Base-by-base conservation (phyloP, 1,140 invertebrate genomes). In the Drosophila kikkawai region DNA sequence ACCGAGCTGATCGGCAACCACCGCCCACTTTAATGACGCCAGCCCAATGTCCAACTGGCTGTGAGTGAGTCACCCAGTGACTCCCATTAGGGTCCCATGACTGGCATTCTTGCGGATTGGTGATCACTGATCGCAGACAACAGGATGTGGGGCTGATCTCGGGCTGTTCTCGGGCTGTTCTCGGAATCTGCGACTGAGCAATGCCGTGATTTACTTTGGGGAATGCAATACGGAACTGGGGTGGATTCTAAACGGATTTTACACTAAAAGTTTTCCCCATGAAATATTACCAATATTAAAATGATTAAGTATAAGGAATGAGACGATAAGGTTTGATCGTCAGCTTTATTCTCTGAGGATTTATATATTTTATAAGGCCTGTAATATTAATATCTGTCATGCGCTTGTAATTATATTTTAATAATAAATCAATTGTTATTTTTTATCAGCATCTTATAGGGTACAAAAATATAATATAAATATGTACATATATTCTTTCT, bases 21-120 rank as follows among this genome's bases (percentile, higher is more conserved):
- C 34, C 47, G 48, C 60, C 60, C 64, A 66, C 64, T 36, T 74
- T 55, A 19, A 74, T 69, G 66, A 70, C 66, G 55, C 61, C 63
- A 19, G 48, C 19, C 36, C 39, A 67, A 45, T 39, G 65, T 70
- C 50, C 44, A 59, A 36, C 19, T 26, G 13, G 12, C 2, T 15
- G n/a, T 7, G 12, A 26, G 32, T 61, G 45, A 61, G 9, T 61
- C 59, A 61, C 19, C 17, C 12, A 71, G 36, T 71, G 51, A 59
- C 53, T 73, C 63, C 63, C 67, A 67, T 19, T 29, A 11, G 37
- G 37, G 7, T 57, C 11, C 13, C n/a, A 57, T 73, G 69, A 73
- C 69, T 70, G 50, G 26, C 50, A 19, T 22, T 71, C 29, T 17
- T 32, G 19, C 17, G 15, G 39, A 65, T 48, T n/a, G 13, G 12